Base-by-base conservation (phyloP, 2,888 invertebrate genomes). In the Zele albiditarsus region DNA sequence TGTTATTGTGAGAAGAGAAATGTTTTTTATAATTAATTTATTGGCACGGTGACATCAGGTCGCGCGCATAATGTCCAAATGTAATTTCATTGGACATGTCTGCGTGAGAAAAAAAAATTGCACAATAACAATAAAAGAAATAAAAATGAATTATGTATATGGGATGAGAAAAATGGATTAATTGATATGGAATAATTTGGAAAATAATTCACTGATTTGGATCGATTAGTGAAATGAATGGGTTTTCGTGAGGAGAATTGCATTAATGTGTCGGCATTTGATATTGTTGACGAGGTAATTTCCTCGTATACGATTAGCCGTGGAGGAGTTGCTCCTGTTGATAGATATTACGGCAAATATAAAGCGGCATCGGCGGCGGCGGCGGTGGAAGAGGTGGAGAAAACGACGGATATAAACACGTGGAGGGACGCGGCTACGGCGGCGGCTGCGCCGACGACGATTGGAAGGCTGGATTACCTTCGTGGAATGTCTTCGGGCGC, bases 401-500 rank as follows among this genome's bases (percentile, higher is more conserved):
- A 46, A 71, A 68, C 20, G 63, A 57, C 12, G 25, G 49, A 16
- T 62, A 62, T 42, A 27, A 73, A 62, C 75, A 33, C 58, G 71
- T 67, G 77, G 66, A 74, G 70, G 58, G 65, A 76, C 75, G 79
- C 77, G 75, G 68, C 78, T 63, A 73, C 76, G 76, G 74, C 62
- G 67, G 74, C 74, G 69, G 77, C 79, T 78, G 77, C 78, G 74
- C 77, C 73, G 70, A 69, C 78, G 74, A 80, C 83, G 73, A 80
- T 70, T 82, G 85, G 84, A 85, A 88, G 87, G 84, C 88, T 88
- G 88, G 88, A 89, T 88, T 87, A 88, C 83, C 84, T 88, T 77
- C 88, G 88, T 85, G 89, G 85, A 85, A 90, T 89, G 90, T 89
- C 89, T 83, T 88, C 89, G 79, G 86, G 89, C 85, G 89, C 90